Evolutionary conservation across 92 coral and sea anemone genomes (phyloP), one percentile per base, ranked within the genome.

Genomic region (Phenganax stokvisi): DNA sequence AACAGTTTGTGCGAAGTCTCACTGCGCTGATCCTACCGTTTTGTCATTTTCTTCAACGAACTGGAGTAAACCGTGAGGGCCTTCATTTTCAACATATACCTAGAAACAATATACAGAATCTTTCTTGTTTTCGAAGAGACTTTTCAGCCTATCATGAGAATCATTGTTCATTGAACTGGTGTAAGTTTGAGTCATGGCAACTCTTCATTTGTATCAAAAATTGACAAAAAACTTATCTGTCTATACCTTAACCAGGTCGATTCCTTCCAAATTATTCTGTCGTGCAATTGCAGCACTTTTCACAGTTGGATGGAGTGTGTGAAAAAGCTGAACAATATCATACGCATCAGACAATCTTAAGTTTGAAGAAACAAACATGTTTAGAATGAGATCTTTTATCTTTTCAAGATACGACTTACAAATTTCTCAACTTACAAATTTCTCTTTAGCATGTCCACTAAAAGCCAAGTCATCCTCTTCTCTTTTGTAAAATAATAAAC

Each of bases 261-360:
- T 70, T 25, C 91, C 97, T n/a, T 83, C 85, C 15, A 93, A 77
- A 63, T 86, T 80, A 25, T 91, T 75, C 20, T 89, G 68, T 47
- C 60, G 71, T 4, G 91, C 87, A 81, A 88, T 89, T 6, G 31
- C 85, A 27, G 93, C 87, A 37, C 87, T 85, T 51, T 82, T 74
- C 54, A 84, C 86, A n/a, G 80, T 76, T 9, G 97, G 98, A 60
- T 94, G 89, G 10, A 92, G 77, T 12, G 92, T 83, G 63, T 90
- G 94, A 47, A 89, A 90, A 10, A 94, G 90, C 12, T 61, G 90
- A 1, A 92, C 85, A 10, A 94, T 82, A 54, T 91, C 90, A 57
- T 89, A 80, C 16, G 97, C 93, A 54, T 94, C 96, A 15, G 86
- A 83, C 71, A 87, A 85, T 74, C 98, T 94, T 64, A 58, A 15